Evolutionary conservation across 2,888 invertebrate genomes (phyloP), one percentile per base, ranked within the genome.

Genomic region (Tolmerus cingulatus): DNA sequence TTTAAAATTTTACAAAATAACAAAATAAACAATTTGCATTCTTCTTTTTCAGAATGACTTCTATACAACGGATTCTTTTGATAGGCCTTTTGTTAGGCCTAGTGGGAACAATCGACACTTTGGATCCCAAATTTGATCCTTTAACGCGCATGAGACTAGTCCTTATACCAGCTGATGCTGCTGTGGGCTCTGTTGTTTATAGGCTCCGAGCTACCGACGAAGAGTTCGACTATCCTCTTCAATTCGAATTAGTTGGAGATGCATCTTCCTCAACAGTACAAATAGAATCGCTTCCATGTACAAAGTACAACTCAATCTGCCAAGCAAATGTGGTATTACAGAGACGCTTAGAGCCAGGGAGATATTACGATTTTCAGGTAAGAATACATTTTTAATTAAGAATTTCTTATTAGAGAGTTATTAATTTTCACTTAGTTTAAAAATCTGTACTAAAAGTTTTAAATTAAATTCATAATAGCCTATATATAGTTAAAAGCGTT

Each of bases 141-240:
- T 95, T 96, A 90, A 96, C 97, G 89, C 95, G 96, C 90, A 96
- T 97, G 95, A 94, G 96, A 90, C 94, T 96, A 89, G 96, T 97
- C 89, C 93, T 97, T 87, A 95, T 97, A 88, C 97, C 97, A 87
- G 95, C 96, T 82, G 97, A 97, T 92, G 96, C 97, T 79, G 95
- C 96, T 90, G 95, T 96, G 90, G 96, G 96, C 90, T 96, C 97
- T 87, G 96, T 97, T 91, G 96, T 98, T 93, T 98, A 97, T 93
- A 94, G 97, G 90, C 94, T 98, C 90, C 95, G 97, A 91, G 97
- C 97, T 89, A 96, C 96, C 90, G 97, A 98, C 92, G 96, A 97
- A 88, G 96, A 97, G 92, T 96, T 96, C 92, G 97, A 97, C 93
- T 97, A 97, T 93, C 97, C 97, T 87, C 93, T 97, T 90, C 94